Evolutionary conservation across 2,888 invertebrate genomes (phyloP), one percentile per base, ranked within the genome.

Genomic region (Scrobipalpa atriplicella): DNA sequence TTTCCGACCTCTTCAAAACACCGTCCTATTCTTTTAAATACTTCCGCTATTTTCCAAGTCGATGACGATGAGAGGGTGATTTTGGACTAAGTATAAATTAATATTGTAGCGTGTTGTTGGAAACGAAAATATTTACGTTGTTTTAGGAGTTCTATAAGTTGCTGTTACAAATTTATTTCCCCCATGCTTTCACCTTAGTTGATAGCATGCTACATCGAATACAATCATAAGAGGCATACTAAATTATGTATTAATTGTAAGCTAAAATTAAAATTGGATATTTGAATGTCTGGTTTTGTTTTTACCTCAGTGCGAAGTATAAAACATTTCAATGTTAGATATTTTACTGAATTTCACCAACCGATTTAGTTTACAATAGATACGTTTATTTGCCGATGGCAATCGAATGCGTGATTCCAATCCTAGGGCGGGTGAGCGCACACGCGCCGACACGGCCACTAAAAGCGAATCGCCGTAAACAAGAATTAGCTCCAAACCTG

Each of bases 21-120:
- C 84, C 84, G 90, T 84, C 86, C 88, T 88, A 87, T 90, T 88
- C 90, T 88, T 89, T 86, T 90, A 89, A 92, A 89, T 81, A 91
- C 90, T 90, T 92, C 91, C 92, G 90, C 84, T 89, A 92, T 92
- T 92, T 92, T 92, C 91, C 91, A 84, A 87, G 84, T 86, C 90
- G 87, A 86, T 89, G 89, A 83, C 86, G 85, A 81, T 84, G 84
- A 87, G 89, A 85, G 84, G 86, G 86, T 83, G 85, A 83, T 87
- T 87, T 89, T 85, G 81, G 83, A 81, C 85, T 85, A n/a, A n/a
- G n/a, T n/a, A 87, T 83, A 89, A 91, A 90, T 90, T 89, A 89
- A 89, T 90, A 88, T 85, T 87, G 83, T 87, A 91, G 87, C 88
- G 85, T 79, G 83, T 21, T 56, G 10, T 79, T 80, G 78, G 78